Evolutionary conservation across 2,797 vertebrate species (phyloP).

Genomic region (Perodicticus potto): DNA sequence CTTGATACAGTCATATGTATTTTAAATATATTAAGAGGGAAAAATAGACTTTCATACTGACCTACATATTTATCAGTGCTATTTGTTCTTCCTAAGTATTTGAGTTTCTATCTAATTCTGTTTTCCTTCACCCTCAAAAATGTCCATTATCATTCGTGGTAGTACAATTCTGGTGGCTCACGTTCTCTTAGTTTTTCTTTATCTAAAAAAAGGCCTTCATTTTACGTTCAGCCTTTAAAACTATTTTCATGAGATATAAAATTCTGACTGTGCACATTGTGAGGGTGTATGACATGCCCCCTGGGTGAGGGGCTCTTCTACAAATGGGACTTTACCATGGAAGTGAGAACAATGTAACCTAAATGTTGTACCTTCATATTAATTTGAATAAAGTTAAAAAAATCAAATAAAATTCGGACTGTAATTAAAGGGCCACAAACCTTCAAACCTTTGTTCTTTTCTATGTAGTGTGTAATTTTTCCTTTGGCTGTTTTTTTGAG

Average conservation of each 20-base stretch:
- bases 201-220: constrained; percentile 29
- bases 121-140: not conserved
- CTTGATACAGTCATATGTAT: not conserved
- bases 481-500: not conserved
- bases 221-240: not conserved
- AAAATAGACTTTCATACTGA: not conserved
- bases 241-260: not conserved
- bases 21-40: not conserved
- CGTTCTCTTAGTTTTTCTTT: not conserved
- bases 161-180: not conserved
- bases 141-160: not conserved
- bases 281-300: too few relatives aligned
- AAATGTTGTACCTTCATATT: too few relatives aligned
- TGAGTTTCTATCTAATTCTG: not conserved
- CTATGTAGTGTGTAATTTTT: not conserved
- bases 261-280: not conserved
- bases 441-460: not conserved
- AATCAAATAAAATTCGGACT: not conserved
- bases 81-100: not conserved
- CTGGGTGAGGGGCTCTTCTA: too few relatives aligned
- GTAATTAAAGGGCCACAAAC: not conserved
- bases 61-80: not conserved
- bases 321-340: too few relatives aligned
- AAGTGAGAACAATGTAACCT: too few relatives aligned
- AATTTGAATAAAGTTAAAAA: too few relatives aligned